These are phyloP conservation scores for Acleris holmiana DNA, from an alignment of 2,888 invertebrate species.

Conservation along the genomic window DNA sequence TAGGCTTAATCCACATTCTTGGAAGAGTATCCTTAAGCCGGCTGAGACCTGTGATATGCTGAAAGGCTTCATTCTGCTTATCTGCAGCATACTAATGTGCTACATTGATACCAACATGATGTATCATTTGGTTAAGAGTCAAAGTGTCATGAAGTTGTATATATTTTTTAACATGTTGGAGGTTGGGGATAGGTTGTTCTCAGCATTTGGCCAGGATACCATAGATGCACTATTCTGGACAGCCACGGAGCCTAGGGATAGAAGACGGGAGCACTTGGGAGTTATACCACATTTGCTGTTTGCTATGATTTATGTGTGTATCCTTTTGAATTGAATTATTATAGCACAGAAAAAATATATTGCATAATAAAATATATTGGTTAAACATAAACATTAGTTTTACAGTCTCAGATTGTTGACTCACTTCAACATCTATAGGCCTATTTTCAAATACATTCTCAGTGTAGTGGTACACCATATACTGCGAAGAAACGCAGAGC, in stretches of 20 bases:
- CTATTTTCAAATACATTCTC: no score
- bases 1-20: constrained; percentile 65
- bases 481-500: no score
- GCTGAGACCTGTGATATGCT: constrained; percentile 98
- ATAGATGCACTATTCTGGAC: constrained; percentile 99
- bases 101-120: constrained; percentile 98
- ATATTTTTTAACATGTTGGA: constrained; percentile 99
- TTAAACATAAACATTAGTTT: no score
- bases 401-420: no score
- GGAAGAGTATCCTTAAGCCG: constrained; percentile 88
- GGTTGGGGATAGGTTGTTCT: constrained; percentile 97
- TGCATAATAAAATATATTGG: no score
- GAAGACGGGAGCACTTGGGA: constrained; percentile 92
- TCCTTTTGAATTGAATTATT: constrained; percentile 85
- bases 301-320: constrained; percentile 96
- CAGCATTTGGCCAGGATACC: constrained; percentile 98
- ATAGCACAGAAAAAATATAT: no score
- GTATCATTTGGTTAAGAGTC: constrained; percentile 98
- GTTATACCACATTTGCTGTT: constrained; percentile 95
- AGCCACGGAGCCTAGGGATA: constrained; percentile 96
- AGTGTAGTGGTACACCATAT: no score
- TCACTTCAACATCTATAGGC: no score
- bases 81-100: constrained; percentile 93
- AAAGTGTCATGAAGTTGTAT: constrained; percentile 99
- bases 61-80: constrained; percentile 94